Conservation (phyloP, 2,888 invertebrate genomes). For the Stenodema calcarata region DNA sequence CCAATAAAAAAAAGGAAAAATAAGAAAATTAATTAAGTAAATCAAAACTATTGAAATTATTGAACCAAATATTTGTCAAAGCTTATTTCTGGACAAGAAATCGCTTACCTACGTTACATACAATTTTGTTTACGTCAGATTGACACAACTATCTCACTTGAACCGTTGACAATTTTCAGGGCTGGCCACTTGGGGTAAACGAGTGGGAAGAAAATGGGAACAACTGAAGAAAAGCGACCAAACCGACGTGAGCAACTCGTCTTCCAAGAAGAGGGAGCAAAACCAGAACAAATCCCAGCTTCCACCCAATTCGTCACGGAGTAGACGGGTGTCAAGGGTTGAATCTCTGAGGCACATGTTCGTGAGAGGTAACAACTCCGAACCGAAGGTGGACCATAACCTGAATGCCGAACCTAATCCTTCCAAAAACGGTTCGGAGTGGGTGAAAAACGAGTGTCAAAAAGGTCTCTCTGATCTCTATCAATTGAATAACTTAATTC, state of each 20-base stretch:
- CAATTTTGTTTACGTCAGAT: neutral
- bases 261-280: slow-evolving; percentile 43
- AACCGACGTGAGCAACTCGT: slow-evolving; percentile 63
- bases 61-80: no score
- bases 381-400: slow-evolving; percentile 52
- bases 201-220: slow-evolving; percentile 69
- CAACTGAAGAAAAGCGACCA: slow-evolving; percentile 68
- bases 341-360: slow-evolving; percentile 66
- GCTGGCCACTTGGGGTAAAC: slow-evolving; percentile 69
- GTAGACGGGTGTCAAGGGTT: slow-evolving; percentile 64
- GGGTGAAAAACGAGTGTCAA: slow-evolving; percentile 59
- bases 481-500: slow-evolving; percentile 58
- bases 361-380: slow-evolving; percentile 59
- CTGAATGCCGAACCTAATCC: slow-evolving; percentile 56
- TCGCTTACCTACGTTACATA: no score
- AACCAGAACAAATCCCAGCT: slow-evolving; percentile 49
- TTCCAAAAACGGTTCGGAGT: slow-evolving; percentile 56
- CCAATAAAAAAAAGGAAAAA: no score
- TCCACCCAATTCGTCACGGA: slow-evolving; percentile 52
- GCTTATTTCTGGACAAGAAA: no score
- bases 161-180: slow-evolving; percentile 61
- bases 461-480: slow-evolving; percentile 60
- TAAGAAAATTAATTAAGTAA: no score
- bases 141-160: no score
- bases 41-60: no score